Evolutionary conservation across 2,888 invertebrate species (phyloP), one percentile per base, ranked within the genome.

Genomic region (Cryptocephalus primarius): DNA sequence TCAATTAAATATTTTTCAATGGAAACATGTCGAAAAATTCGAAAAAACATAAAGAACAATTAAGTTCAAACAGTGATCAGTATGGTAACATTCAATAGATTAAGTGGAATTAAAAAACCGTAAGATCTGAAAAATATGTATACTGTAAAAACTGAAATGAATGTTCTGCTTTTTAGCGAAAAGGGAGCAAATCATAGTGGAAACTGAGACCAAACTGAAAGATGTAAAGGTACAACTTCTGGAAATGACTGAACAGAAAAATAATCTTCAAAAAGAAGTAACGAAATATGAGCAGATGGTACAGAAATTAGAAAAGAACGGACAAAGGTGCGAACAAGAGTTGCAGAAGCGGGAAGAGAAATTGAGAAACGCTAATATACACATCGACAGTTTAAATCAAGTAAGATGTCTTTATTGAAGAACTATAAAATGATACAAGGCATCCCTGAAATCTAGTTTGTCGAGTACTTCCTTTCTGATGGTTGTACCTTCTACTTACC

Each of bases 341-440:
- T 51, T 62, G 8, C 55, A 62, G 38, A 62, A 60, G 43, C 63
- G 65, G 39, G 67, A 69, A 8, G 66, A 67, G 36, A 46, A 51
- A 45, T 42, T 64, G 8, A 56, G 57, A 42, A 57, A 61, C 36
- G 51, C 60, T 3, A 60, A 61, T 48, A 46, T 50, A n/a, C 59
- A 51, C 8, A 61, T 58, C 11, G 59, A 63, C 42, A 55, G 56
- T 49, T 51, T 63, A 33, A 63, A 61, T 54, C 51, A 53, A 61
- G 67, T 68, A 57, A 53, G 57, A 43, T 33, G 31, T 11, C 51
- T 39, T 8, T 39, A 9, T 47, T 39, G 32, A 43, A n/a, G 12
- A 22, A 38, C 42, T 39, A 33, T 32, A 9, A 33, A n/a, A 9
- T 42, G 4, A 32, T 33, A 33, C 6, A n/a, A n/a, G n/a, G n/a